Conservation (phyloP, 2,113 vertebrate genomes). For the Sphyrna mokarran region DNA sequence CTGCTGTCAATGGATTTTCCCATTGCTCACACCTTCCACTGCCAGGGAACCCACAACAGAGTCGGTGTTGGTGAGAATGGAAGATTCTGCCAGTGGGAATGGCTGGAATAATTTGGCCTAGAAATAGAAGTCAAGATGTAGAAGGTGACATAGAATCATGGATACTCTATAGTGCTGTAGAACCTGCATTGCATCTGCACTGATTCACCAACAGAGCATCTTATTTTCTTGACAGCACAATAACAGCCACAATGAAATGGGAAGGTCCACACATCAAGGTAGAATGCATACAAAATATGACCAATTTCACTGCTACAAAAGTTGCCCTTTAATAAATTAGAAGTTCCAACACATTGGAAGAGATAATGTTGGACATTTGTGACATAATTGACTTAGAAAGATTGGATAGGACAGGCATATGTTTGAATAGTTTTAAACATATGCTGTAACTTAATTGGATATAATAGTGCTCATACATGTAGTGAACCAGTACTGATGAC, state of each 20-base stretch:
- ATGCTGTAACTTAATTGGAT: neutral
- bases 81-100: too few relatives aligned
- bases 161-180: too few relatives aligned
- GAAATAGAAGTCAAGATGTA: neutral
- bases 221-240: too few relatives aligned
- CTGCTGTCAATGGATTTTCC: too few relatives aligned
- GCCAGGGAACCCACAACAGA: too few relatives aligned
- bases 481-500: neutral
- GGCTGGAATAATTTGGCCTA: too few relatives aligned
- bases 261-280: neutral
- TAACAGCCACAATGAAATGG: too few relatives aligned
- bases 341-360: neutral
- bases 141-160: neutral
- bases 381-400: neutral
- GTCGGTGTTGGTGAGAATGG: too few relatives aligned
- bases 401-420: neutral
- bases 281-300: neutral
- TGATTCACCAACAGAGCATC: too few relatives aligned
- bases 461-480: neutral
- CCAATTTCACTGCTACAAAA: neutral
- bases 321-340: neutral
- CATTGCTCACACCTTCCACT: too few relatives aligned
- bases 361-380: neutral
- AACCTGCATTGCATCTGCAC: too few relatives aligned
- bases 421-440: neutral